Conservation (phyloP, 2,113 vertebrate species). For the Plectropomus leopardus region DNA sequence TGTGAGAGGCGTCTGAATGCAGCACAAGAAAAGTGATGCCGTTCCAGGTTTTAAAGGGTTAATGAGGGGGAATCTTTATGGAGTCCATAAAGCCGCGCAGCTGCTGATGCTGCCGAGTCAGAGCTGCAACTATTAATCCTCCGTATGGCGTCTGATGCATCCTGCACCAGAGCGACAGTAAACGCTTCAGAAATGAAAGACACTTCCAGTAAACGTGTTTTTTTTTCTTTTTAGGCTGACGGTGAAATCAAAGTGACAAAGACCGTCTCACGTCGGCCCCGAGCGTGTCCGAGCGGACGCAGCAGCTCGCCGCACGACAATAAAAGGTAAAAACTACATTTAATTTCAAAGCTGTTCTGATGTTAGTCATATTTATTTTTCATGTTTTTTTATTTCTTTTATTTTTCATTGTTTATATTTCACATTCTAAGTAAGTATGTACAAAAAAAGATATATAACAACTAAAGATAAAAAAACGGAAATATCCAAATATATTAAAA, state of each 20-base stretch:
- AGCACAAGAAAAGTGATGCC: too few relatives aligned
- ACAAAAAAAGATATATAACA: background rate
- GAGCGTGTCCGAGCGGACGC: background rate
- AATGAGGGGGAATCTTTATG: conserved; percentile 37
- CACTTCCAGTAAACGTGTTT: background rate
- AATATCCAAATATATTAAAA: too few relatives aligned
- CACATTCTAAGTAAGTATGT: background rate
- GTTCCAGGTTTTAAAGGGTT: too few relatives aligned
- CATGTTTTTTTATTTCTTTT: background rate
- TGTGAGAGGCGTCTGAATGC: too few relatives aligned
- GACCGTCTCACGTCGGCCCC: conserved; percentile 1
- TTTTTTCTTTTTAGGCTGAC: conserved; percentile 65
- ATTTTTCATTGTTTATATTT: background rate
- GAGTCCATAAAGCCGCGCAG: conserved; percentile 30
- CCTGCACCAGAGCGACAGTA: background rate
- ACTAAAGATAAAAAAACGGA: too few relatives aligned
- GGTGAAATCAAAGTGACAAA: conserved; percentile 77
- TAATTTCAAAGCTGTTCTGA: background rate
- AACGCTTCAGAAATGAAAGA: conserved; percentile 4
- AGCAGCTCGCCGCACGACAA: conserved; percentile 6
- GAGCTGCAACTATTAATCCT: conserved; percentile 33
- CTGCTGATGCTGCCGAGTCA: conserved; percentile 42
- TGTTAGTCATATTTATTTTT: background rate
- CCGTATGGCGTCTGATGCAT: conserved; percentile 9
- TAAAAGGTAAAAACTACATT: conserved; percentile 65